Evolutionary conservation across 2,888 invertebrate genomes (phyloP).

Genomic region (Calliphora vomitoria): DNA sequence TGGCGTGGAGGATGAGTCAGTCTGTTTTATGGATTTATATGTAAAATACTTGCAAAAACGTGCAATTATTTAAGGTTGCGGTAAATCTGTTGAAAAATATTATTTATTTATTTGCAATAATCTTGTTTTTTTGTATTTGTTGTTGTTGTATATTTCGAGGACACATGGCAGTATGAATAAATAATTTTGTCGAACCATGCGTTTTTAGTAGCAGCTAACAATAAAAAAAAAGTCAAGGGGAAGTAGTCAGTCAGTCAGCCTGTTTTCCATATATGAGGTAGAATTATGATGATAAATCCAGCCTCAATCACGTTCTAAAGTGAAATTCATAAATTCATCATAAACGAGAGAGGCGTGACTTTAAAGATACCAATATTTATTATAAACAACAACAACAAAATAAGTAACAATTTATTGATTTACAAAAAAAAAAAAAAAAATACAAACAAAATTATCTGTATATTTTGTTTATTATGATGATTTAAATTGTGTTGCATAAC

Average conservation of each 20-base stretch:
- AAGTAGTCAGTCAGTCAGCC: conserved; percentile 44
- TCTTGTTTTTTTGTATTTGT: conserved; percentile 24
- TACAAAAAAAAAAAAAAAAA: background rate
- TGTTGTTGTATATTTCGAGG: conserved; percentile 54
- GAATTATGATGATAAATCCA: conserved; percentile 63
- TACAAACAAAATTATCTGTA: conserved; percentile 17
- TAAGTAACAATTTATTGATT: conserved; percentile 46
- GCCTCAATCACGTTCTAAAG: conserved; percentile 73
- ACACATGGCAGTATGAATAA: conserved; percentile 61
- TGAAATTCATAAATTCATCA: conserved; percentile 71
- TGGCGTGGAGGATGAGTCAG: conserved; percentile 35
- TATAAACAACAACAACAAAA: conserved; percentile 15
- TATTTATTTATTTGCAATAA: conserved; percentile 63
- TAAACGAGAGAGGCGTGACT: conserved; percentile 66
- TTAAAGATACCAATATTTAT: conserved; percentile 47
- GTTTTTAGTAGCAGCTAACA: background rate
- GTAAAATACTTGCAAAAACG: conserved; percentile 58
- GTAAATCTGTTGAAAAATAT: conserved; percentile 66
- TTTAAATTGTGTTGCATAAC: conserved; percentile 74
- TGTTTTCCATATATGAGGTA: conserved; percentile 29
- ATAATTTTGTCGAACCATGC: conserved; percentile 38
- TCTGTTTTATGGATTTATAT: conserved; percentile 29
- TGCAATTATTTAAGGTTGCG: conserved; percentile 72
- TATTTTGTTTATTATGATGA: conserved; percentile 40
- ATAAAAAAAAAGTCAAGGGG: conserved; percentile 41